A percentile compares a stretch with the other conserved stretches of the same genome.
phyloP scores from a whole-genome alignment of 2,113 vertebrate species.

The Lophotis ruficrista region DNA sequence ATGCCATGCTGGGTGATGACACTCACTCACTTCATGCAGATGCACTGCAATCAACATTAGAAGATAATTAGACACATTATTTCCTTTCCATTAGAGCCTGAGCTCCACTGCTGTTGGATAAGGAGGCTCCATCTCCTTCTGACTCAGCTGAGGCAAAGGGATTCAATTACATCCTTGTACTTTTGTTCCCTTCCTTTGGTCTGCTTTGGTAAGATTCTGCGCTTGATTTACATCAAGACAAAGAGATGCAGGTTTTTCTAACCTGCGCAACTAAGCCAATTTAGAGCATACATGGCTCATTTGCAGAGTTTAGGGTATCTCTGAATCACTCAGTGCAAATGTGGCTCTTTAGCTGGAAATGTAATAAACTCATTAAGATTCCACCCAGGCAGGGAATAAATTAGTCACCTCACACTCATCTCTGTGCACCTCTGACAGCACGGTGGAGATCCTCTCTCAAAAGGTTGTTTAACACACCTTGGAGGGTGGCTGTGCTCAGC shows the following conservation, averaged over 20 bases:
- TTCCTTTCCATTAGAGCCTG: slow-evolving; percentile 53
- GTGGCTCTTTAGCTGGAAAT: background rate
- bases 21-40: slow-evolving; percentile 35
- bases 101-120: background rate
- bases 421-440: background rate
- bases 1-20: slow-evolving; percentile 3
- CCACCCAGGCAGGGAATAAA: slow-evolving; percentile 1
- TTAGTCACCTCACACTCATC: background rate
- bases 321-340: background rate
- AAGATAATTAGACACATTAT: slow-evolving; percentile 63
- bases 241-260: background rate
- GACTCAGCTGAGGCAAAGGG: background rate
- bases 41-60: slow-evolving; percentile 57
- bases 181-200: background rate
- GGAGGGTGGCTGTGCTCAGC: background rate
- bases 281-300: background rate
- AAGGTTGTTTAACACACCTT: background rate
- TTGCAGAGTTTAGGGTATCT: background rate
- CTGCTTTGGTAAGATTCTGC: background rate
- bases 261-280: background rate
- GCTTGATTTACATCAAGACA: background rate
- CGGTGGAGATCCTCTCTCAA: background rate
- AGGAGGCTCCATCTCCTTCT: background rate
- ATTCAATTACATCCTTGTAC: background rate
- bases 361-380: background rate